phyloP scores from a whole-genome alignment of 1,140 invertebrate species.

The Ptiloglossa arizonensis region DNA sequence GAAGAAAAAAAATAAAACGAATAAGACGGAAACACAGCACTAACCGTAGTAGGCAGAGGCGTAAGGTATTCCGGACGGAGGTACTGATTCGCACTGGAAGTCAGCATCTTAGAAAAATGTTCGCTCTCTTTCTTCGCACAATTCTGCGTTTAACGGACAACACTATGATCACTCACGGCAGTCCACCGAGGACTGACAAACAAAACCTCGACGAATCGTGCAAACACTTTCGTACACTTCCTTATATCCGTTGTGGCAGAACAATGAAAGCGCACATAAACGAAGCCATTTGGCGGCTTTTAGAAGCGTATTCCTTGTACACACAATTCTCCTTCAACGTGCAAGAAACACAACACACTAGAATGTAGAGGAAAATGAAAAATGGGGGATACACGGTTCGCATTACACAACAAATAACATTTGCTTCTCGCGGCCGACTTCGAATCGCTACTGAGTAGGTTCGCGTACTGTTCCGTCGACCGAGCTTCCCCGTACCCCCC shows the following conservation, averaged over 20 bases:
- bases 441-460: slow-evolving; percentile 67
- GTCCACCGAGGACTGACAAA: slow-evolving; percentile 29
- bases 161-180: slow-evolving; percentile 51
- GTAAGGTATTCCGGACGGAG: slow-evolving; percentile 95
- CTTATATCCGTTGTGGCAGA: slow-evolving; percentile 41
- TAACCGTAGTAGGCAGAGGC: slow-evolving; percentile 93
- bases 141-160: slow-evolving; percentile 18
- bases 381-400: background rate
- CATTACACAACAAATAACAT: background rate
- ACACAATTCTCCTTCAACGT: background rate
- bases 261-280: slow-evolving; percentile 22
- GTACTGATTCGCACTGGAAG: slow-evolving; percentile 92
- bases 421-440: slow-evolving; percentile 63
- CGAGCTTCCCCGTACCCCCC: slow-evolving; percentile 50
- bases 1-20: background rate
- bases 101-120: slow-evolving; percentile 86
- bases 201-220: slow-evolving; percentile 29
- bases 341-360: slow-evolving; percentile 1
- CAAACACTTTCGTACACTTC: slow-evolving; percentile 22
- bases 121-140: slow-evolving; percentile 32
- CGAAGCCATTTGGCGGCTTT: slow-evolving; percentile 48
- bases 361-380: background rate
- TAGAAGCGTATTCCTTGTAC: background rate
- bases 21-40: slow-evolving; percentile 69
- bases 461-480: slow-evolving; percentile 44